Base-by-base conservation (phyloP, 1,140 invertebrate species). In the Drosophila funebris region DNA sequence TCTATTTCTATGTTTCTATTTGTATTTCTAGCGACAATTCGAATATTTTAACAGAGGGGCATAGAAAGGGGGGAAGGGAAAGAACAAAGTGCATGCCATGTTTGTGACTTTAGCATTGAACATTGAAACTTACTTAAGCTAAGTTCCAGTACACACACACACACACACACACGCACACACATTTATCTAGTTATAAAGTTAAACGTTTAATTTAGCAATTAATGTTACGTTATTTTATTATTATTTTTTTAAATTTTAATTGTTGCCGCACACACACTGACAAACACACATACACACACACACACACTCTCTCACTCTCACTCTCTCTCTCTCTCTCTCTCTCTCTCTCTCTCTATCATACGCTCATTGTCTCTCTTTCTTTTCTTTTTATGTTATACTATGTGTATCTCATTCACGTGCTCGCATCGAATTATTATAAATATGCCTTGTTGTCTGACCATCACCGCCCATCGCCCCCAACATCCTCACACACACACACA, bases 101-200 rank as follows among this genome's bases (percentile, higher is more conserved):
- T 78, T 56, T 57, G 60, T 64, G 57, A 48, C 50, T 71, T 16
- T 20, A 37, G 16, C 13, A 52, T 76, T 50, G 53, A 88, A 87
- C 82, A 87, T 56, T 60, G 67, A 87, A 87, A 87, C 37, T 74
- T 88, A 87, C 82, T 88, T 87, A 78, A 60, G 60, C 36, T 41
- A 71, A 70, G 60, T 60, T 54, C 14, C 20, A 37, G 22, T 29
- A 27, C 36, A 61, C 68, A 63, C 20, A n/a, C 16, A 27, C 36
- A 50, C 14, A 48, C 43, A 53, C 37, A 52, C 46, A 44, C 60
- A 63, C 29, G 20, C 29, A 66, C 31, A 52, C 29, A 13, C 27
- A 57, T 9, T 16, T 53, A 39, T 18, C 52, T 69, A 69, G 63
- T 48, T 58, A 69, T 63, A 64, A 60, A 57, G 29, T 72, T 58